A percentile compares a stretch with the other conserved stretches of the same genome.
phyloP scores from a whole-genome alignment of 2,888 invertebrate genomes.

The Hesperia comma region DNA sequence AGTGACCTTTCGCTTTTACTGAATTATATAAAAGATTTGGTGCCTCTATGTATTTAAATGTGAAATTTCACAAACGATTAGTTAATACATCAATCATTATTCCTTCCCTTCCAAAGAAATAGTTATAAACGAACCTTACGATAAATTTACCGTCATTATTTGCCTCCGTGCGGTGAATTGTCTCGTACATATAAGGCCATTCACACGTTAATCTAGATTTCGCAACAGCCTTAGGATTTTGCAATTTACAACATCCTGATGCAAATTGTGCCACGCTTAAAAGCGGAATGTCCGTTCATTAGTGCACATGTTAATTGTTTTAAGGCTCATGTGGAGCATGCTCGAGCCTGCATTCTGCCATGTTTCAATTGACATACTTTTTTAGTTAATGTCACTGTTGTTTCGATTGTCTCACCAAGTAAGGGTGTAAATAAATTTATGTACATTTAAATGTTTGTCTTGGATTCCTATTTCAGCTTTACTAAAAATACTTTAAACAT shows the following conservation, averaged over 20 bases:
- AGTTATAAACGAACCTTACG: neutral
- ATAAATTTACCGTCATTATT: constrained; percentile 1
- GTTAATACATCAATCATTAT: neutral
- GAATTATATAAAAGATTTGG: no score
- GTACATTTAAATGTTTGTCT: no score
- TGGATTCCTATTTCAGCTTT: no score
- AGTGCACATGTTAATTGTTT: constrained; percentile 35
- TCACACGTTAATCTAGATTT: constrained; percentile 32
- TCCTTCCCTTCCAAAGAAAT: neutral
- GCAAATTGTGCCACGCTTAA: constrained; percentile 33
- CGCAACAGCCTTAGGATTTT: constrained; percentile 26
- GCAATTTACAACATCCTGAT: constrained; percentile 33
- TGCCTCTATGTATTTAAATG: no score
- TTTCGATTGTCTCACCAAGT: neutral
- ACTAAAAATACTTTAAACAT: no score
- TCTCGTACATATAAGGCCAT: constrained; percentile 14
- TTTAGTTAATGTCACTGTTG: constrained; percentile 1
- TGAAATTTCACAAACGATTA: neutral
- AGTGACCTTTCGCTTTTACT: no score
- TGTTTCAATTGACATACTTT: constrained; percentile 30
- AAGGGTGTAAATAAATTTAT: neutral
- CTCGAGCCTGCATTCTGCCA: constrained; percentile 5
- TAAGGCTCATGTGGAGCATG: constrained; percentile 17
- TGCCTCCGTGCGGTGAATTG: constrained; percentile 13
- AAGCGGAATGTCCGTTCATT: constrained; percentile 34